Evolutionary conservation across 2,113 vertebrate species (phyloP).

Genomic region (Chauna torquata): DNA sequence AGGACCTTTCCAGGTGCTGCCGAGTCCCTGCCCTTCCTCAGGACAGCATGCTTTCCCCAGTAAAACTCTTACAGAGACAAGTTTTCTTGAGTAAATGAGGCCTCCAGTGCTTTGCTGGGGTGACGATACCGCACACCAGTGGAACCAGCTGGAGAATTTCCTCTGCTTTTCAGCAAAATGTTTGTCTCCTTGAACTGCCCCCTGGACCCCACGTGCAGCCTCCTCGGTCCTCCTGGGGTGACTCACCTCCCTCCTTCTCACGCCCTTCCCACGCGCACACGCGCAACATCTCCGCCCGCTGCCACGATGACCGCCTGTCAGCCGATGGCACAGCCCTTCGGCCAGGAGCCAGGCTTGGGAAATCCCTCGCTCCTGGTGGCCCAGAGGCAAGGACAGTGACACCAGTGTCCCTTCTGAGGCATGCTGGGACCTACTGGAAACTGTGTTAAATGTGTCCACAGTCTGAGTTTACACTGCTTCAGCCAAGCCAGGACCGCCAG

Average conservation of each 20-base stretch:
- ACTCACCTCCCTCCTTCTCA: background rate
- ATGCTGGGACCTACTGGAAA: too few species aligned
- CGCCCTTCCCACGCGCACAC: background rate
- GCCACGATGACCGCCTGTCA: too few species aligned
- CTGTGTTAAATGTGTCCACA: background rate
- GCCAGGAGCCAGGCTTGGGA: too few species aligned
- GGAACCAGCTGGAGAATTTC: background rate
- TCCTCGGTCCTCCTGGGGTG: too few species aligned
- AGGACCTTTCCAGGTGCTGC: background rate
- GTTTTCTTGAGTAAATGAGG: background rate
- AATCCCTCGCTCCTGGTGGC: too few species aligned
- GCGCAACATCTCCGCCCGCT: background rate
- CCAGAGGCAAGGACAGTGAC: too few species aligned
- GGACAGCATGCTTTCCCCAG: background rate
- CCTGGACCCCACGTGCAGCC: too few species aligned
- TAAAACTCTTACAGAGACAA: background rate
- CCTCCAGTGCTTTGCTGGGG: background rate
- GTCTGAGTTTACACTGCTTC: background rate
- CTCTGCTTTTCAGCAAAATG: background rate
- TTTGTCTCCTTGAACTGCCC: background rate
- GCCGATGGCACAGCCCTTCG: too few species aligned
- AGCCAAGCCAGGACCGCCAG: background rate
- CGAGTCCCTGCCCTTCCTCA: background rate
- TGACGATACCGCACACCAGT: rapidly evolving
- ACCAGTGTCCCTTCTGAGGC: background rate